Conservation (phyloP, 1,140 invertebrate genomes). For the Dufourea novaeangliae region DNA sequence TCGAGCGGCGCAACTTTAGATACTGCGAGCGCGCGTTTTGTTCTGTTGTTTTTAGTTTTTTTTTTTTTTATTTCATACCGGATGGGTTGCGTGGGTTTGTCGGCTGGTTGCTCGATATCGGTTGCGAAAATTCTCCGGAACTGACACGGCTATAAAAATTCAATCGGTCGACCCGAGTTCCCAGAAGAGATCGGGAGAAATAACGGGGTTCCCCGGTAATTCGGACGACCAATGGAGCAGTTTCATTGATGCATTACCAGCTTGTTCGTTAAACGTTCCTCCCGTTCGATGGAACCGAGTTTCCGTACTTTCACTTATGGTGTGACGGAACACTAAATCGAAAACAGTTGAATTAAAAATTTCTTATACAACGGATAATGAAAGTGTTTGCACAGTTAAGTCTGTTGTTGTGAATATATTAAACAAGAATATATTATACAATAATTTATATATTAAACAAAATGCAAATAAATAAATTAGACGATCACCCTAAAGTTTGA, state of each 20-base stretch:
- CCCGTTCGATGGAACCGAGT: not conserved
- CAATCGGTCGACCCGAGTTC: not conserved
- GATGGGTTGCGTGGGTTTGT: not conserved
- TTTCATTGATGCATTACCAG: not conserved
- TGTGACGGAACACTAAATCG: no score
- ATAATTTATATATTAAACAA: no score
- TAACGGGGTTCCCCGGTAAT: no score
- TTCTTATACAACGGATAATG: no score
- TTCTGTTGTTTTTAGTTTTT: no score
- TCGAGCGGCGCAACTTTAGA: not conserved
- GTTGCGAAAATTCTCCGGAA: not conserved
- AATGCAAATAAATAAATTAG: no score
- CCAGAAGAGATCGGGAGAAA: not conserved
- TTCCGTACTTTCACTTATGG: not conserved
- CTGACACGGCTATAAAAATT: conserved; percentile 16
- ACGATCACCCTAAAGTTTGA: no score
- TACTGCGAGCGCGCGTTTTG: no score
- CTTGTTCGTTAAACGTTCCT: not conserved
- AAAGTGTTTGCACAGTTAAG: no score
- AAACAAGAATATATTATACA: no score
- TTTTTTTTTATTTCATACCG: not conserved
- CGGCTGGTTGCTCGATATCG: not conserved
- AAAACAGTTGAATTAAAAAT: no score
- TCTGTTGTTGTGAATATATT: no score
- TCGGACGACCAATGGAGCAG: not conserved